These are phyloP conservation scores for Turdus rufiventris DNA, from an alignment of 2,113 vertebrate species.

Conservation along the genomic window DNA sequence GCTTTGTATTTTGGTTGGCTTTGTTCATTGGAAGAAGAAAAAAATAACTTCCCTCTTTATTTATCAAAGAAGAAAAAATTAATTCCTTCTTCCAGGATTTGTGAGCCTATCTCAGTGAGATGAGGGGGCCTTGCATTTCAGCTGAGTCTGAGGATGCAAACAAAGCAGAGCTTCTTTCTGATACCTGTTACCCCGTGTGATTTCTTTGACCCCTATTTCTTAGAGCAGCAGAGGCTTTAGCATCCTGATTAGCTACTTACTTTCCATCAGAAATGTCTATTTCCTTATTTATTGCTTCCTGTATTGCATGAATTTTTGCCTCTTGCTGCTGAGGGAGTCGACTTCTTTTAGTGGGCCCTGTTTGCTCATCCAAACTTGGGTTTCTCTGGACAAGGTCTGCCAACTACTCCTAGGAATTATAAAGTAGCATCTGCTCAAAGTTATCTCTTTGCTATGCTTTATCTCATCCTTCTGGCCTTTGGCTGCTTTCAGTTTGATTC, in stretches of 20 bases:
- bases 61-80: neutral
- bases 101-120: neutral
- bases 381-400: neutral
- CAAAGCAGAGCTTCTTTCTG: neutral
- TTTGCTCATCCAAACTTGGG: neutral
- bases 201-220: neutral
- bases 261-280: neutral
- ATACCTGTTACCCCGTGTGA: neutral
- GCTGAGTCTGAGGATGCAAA: neutral
- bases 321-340: neutral
- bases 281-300: neutral
- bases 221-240: neutral
- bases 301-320: neutral
- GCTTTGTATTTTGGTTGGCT: neutral
- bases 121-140: neutral
- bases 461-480: neutral
- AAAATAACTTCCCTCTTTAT: neutral
- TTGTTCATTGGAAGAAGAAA: neutral
- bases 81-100: neutral
- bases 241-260: neutral
- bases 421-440: neutral
- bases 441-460: neutral
- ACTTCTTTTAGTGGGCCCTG: accelerated
- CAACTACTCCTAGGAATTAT: neutral
- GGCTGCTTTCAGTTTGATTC: neutral